Conservation (phyloP, 2,113 vertebrate species). For the Cichladusa arquata region DNA sequence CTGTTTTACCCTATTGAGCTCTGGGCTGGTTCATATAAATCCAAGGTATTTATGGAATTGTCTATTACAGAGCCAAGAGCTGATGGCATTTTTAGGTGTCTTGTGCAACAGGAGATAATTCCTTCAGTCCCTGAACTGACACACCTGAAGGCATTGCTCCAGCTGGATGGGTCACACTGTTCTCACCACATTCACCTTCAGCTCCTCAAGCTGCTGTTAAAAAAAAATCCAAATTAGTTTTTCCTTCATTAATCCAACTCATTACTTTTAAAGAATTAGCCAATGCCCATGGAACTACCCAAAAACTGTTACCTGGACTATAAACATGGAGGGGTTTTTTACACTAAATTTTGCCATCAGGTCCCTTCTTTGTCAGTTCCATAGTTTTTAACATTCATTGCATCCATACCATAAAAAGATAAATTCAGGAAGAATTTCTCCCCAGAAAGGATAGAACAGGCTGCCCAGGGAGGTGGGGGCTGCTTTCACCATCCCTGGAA, state of each 20-base stretch:
- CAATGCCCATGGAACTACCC: accelerated
- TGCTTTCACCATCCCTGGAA: background rate
- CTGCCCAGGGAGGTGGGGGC: background rate
- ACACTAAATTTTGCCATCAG: background rate
- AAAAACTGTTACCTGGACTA: background rate
- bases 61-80: background rate
- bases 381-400: background rate
- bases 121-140: background rate
- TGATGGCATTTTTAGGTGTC: background rate
- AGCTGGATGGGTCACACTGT: background rate
- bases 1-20: background rate
- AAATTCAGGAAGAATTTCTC: background rate
- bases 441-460: background rate
- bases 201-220: background rate
- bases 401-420: background rate
- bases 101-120: background rate
- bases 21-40: background rate
- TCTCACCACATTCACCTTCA: background rate
- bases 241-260: background rate
- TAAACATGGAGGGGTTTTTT: background rate
- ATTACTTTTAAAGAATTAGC: background rate
- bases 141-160: background rate
- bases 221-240: background rate
- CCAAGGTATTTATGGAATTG: background rate
- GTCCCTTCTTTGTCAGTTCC: background rate